A percentile compares a stretch with the other conserved stretches of the same genome.
These are phyloP conservation scores for Morinoia aosen DNA, from an alignment of 2,888 invertebrate genomes.

Conservation along the genomic window DNA sequence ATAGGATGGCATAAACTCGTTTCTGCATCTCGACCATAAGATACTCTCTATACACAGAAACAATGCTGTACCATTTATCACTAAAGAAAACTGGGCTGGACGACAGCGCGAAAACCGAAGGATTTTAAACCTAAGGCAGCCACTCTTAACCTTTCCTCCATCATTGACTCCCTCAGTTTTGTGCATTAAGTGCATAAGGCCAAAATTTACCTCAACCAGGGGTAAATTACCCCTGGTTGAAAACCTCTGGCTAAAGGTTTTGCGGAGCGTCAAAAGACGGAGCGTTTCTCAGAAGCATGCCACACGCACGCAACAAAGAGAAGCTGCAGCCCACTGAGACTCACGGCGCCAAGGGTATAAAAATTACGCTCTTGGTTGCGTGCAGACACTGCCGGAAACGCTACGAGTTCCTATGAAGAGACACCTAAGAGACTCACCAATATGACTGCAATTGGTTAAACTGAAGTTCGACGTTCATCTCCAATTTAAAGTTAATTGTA, in stretches of 20 bases:
- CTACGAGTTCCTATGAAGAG: background rate
- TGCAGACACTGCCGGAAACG: background rate
- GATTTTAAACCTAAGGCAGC: background rate
- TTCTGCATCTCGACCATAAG: background rate
- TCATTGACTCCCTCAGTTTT: too few species aligned
- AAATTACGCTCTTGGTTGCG: background rate
- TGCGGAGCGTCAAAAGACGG: background rate
- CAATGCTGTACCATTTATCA: background rate
- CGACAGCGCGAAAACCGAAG: background rate
- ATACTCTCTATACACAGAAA: background rate
- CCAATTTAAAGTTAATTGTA: too few species aligned
- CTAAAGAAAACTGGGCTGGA: background rate
- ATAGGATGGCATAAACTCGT: background rate
- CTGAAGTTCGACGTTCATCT: too few species aligned
- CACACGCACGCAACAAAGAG: background rate
- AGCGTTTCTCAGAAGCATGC: background rate
- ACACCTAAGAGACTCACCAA: background rate
- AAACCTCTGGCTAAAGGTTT: too few species aligned
- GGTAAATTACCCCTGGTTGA: too few species aligned
- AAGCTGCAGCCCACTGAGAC: background rate
- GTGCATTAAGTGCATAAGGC: too few species aligned
- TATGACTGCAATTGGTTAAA: too few species aligned
- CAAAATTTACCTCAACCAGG: too few species aligned
- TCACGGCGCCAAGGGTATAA: background rate
- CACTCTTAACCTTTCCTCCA: too few species aligned